Base-by-base conservation (phyloP, 2,888 invertebrate genomes). In the Escarpia spicata region DNA sequence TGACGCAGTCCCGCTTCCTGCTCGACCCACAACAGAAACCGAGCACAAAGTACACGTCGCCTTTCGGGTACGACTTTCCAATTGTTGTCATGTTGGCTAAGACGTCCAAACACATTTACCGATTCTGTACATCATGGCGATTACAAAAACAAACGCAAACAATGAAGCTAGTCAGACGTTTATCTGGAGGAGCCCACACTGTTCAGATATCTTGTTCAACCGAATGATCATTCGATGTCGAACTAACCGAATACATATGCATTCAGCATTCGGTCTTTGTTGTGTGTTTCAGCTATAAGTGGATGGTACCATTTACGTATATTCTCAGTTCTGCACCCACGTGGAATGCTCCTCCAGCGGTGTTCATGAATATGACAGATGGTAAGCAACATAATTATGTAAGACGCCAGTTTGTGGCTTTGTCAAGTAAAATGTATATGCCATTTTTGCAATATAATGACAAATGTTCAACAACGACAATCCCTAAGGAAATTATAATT, bases 231-330 rank as follows among this genome's bases (percentile, higher is more conserved):
- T 9, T 52, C 15, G 52, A 8, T 12, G 15, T 15, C 9, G 12
- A 52, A 52, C 52, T 52, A 52, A 52, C 2, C 52, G 9, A 52
- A 52, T 9, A 52, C 9, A 15, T 52, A 12, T 2, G 52, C 52
- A 52, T 52, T 52, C 52, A 52, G 15, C 52, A 52, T 52, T 4
- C 52, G 12, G 9, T 9, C 15, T 0, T 52, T 9, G 9, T 9
- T 52, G 37, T 92, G 52, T 90, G 91, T 94, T 94, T n/a, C 93
- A 95, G 95, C 26, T 95, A 95, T 93, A 93, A 93, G 43, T 95
- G 95, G 95, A 93, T 94, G 90, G 93, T 95, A 37, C 95, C 95
- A 0, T 91, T 95, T 4, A 75, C 75, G 94, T 93, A 94, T 52
- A 94, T 94, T 90, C 94, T 94, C 45, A 92, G 92, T 43, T 52